A percentile compares a stretch with the other conserved stretches of the same genome.
Conservation (phyloP, 2,888 invertebrate genomes). For the Catocala sponsa region DNA sequence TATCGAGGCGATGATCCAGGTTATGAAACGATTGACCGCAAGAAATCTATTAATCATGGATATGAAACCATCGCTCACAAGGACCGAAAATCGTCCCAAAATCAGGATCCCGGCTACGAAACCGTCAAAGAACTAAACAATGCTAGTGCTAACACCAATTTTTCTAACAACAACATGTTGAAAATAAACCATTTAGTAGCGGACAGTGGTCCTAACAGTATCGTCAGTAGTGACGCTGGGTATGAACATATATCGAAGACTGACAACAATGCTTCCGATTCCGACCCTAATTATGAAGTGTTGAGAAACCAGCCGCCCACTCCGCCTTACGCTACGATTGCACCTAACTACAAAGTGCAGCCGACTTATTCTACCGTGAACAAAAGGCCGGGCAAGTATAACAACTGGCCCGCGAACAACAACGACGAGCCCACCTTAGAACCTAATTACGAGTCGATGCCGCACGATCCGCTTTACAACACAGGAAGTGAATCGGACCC, state of each 20-base stretch:
- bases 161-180: slow-evolving; percentile 69
- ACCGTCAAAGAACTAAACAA: slow-evolving; percentile 84
- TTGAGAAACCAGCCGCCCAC: slow-evolving; percentile 88
- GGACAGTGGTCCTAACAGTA: slow-evolving; percentile 89
- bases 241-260: slow-evolving; percentile 90
- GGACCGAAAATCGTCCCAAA: slow-evolving; percentile 76
- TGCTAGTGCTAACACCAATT: slow-evolving; percentile 58
- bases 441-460: slow-evolving; percentile 93
- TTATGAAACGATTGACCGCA: slow-evolving; percentile 84
- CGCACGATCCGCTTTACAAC: slow-evolving; percentile 88
- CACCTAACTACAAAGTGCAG: slow-evolving; percentile 77
- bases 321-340: slow-evolving; percentile 83
- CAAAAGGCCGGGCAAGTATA: slow-evolving; percentile 84
- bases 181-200: slow-evolving; percentile 70
- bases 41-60: slow-evolving; percentile 84
- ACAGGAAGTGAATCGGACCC: slow-evolving; percentile 93
- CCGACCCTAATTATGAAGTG: slow-evolving; percentile 94
- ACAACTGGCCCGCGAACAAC: slow-evolving; percentile 85
- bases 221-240: slow-evolving; percentile 90
- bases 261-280: slow-evolving; percentile 86
- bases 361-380: slow-evolving; percentile 88
- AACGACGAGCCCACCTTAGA: slow-evolving; percentile 88
- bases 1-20: slow-evolving; percentile 83
- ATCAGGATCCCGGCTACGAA: slow-evolving; percentile 90
- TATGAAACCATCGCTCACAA: slow-evolving; percentile 88